These are phyloP conservation scores for Anguilla megastoma DNA, from an alignment of 2,797 vertebrate species.

Conservation along the genomic window DNA sequence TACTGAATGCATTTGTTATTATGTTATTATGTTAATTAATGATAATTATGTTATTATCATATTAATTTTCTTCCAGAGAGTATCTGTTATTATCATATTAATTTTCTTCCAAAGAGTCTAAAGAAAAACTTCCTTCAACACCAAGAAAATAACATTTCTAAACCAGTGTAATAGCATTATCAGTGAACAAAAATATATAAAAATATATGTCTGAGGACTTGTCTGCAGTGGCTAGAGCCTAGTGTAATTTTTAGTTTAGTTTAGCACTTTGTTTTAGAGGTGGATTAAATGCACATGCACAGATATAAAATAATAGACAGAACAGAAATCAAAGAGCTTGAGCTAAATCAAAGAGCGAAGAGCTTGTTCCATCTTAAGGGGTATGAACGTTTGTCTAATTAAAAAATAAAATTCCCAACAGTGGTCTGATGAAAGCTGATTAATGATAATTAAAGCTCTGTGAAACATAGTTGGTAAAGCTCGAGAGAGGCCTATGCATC, in stretches of 20 bases:
- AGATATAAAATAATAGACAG: background rate
- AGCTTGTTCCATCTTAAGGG: background rate
- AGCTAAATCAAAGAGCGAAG: background rate
- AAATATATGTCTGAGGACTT: background rate
- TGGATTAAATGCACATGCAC: background rate
- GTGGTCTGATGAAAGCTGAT: background rate
- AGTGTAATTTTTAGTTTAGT: background rate
- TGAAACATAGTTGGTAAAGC: background rate
- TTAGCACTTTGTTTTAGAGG: background rate
- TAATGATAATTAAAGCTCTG: slow-evolving; percentile 6
- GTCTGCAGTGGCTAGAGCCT: background rate
- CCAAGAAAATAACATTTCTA: background rate
- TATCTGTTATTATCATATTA: background rate
- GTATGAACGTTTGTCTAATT: background rate
- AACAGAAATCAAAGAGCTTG: background rate
- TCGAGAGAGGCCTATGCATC: background rate
- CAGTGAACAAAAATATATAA: background rate
- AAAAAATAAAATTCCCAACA: background rate
- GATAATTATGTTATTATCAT: background rate
- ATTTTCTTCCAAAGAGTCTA: background rate
- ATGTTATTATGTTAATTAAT: no score
- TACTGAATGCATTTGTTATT: background rate
- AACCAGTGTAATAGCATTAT: background rate
- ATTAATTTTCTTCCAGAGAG: background rate
- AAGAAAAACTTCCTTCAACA: background rate